Evolutionary conservation across 2,113 vertebrate genomes (phyloP).

Genomic region (Pluvianellus socialis): DNA sequence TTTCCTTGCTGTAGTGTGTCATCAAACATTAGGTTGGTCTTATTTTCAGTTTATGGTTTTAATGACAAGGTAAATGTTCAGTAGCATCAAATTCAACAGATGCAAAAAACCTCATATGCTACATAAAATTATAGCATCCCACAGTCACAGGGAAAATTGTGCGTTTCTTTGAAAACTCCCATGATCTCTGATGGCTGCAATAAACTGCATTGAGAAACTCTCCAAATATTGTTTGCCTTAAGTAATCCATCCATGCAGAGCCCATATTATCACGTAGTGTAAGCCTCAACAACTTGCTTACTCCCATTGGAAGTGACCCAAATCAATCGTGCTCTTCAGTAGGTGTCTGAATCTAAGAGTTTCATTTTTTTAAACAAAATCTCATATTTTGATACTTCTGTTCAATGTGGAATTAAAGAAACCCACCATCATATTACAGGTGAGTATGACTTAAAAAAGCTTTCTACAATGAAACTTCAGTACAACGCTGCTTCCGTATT

Average conservation of each 20-base stretch:
- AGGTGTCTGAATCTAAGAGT: neutral
- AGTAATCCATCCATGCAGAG: neutral
- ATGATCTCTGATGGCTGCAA: neutral
- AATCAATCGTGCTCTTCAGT: neutral
- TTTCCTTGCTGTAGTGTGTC: neutral
- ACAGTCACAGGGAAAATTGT: neutral
- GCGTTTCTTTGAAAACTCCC: neutral
- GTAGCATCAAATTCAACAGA: neutral
- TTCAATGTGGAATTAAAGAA: neutral
- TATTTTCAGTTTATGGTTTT: neutral
- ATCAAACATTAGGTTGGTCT: neutral
- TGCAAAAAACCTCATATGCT: neutral
- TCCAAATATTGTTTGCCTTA: neutral
- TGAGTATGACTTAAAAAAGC: neutral
- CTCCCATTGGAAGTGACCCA: neutral
- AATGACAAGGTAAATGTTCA: neutral
- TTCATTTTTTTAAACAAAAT: neutral
- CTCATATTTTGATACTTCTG: neutral
- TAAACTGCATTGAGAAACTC: neutral
- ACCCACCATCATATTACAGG: neutral
- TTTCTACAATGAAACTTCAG: neutral
- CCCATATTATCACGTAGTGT: accelerated
- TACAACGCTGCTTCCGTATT: neutral
- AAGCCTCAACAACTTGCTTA: neutral
- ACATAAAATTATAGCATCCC: neutral